Conservation (phyloP, 2,113 vertebrate species). For the Pelusios castaneus region DNA sequence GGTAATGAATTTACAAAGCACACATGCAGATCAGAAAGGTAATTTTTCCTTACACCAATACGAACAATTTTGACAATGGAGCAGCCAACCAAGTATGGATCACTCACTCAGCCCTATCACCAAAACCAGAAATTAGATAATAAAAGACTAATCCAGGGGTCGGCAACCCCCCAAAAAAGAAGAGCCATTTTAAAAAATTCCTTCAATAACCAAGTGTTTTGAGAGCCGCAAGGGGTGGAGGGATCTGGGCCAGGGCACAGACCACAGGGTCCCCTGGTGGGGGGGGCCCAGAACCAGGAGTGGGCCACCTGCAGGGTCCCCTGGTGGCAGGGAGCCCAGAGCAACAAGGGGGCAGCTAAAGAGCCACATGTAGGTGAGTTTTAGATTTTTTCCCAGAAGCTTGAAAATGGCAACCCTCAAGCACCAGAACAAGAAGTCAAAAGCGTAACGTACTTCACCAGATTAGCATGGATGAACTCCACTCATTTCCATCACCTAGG, state of each 20-base stretch:
- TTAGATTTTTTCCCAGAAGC: not conserved
- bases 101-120: constrained; percentile 28
- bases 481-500: constrained; percentile 14
- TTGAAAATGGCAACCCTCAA: not conserved
- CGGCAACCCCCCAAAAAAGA: too few species aligned
- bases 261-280: too few species aligned
- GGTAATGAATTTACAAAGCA: constrained; percentile 29
- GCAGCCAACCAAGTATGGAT: constrained; percentile 19
- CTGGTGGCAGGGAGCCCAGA: too few species aligned
- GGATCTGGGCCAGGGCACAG: too few species aligned
- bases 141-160: constrained; percentile 54
- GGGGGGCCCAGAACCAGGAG: too few species aligned
- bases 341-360: too few species aligned
- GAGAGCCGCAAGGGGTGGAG: too few species aligned
- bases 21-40: constrained; percentile 4
- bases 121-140: constrained; percentile 45
- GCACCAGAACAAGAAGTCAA: not conserved
- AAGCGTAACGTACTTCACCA: constrained; percentile 5
- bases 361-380: too few species aligned
- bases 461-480: not conserved
- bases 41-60: not conserved
- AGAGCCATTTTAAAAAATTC: too few species aligned
- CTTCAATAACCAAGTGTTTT: too few species aligned
- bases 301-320: too few species aligned
- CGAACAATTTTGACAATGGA: constrained; percentile 43